These are phyloP conservation scores for Trematomus loennbergii DNA, from an alignment of 2,113 vertebrate species.

Conservation along the genomic window DNA sequence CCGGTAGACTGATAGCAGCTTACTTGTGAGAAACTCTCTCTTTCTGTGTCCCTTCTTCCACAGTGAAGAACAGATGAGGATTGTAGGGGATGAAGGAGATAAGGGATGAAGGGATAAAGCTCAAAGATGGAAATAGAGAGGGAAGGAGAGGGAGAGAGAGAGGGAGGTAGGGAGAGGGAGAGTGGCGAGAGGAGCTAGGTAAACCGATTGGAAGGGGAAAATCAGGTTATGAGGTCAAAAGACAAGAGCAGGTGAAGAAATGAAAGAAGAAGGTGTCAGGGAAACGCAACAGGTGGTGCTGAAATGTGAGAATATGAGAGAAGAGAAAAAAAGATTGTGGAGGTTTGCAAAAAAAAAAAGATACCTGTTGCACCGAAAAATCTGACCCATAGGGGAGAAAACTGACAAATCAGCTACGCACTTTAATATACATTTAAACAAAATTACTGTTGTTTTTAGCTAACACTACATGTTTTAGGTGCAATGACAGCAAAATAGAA, in stretches of 20 bases:
- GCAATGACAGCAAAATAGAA: background rate
- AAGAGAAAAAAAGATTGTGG: background rate
- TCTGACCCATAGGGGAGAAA: no score
- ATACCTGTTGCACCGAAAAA: background rate
- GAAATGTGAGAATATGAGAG: constrained; percentile 50
- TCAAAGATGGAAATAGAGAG: constrained; percentile 83
- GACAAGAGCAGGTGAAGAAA: constrained; percentile 64
- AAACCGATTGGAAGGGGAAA: constrained; percentile 79
- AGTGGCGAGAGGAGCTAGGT: constrained; percentile 57
- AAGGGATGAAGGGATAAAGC: constrained; percentile 87
- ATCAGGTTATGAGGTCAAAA: constrained; percentile 80
- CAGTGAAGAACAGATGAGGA: constrained; percentile 80
- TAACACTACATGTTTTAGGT: background rate
- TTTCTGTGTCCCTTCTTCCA: constrained; percentile 70
- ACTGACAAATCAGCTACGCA: background rate
- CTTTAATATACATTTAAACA: background rate
- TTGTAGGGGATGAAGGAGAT: constrained; percentile 87
- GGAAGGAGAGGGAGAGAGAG: constrained; percentile 45
- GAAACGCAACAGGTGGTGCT: constrained; percentile 31
- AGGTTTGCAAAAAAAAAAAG: background rate
- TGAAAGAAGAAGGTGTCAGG: constrained; percentile 34
- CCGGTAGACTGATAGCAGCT: constrained; percentile 71
- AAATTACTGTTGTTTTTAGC: background rate
- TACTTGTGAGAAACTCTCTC: constrained; percentile 77
- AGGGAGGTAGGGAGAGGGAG: constrained; percentile 34